Conservation (phyloP, 2,888 invertebrate species). For the Meliscaeva auricollis region DNA sequence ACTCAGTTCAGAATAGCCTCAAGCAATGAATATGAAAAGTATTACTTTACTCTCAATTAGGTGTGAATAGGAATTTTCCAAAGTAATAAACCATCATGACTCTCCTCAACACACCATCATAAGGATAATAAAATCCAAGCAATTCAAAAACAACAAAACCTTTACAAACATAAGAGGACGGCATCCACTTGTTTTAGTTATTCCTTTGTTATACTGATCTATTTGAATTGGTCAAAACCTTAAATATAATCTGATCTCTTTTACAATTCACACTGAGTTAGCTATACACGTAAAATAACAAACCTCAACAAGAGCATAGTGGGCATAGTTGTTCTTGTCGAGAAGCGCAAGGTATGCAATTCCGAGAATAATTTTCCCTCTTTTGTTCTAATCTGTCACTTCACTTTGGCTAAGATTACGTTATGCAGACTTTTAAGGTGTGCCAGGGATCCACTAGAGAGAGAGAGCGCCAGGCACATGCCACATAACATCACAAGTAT, state of each 20-base stretch:
- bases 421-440: constrained; percentile 30
- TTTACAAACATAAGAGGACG: not conserved
- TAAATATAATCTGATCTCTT: not conserved
- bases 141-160: not conserved
- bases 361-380: constrained; percentile 1
- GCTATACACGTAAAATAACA: not conserved
- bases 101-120: too few relatives aligned
- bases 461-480: not conserved
- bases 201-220: not conserved
- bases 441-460: not conserved
- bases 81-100: too few relatives aligned
- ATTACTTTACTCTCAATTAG: too few relatives aligned
- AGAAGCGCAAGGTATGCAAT: not conserved
- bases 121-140: too few relatives aligned
- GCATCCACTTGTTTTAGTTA: not conserved
- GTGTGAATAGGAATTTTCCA: too few relatives aligned
- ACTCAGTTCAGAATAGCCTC: too few relatives aligned
- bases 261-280: not conserved
- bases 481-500: not conserved
- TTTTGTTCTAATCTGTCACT: constrained; percentile 28
- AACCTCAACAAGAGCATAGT: not conserved
- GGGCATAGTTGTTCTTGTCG: not conserved
- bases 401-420: constrained; percentile 42
- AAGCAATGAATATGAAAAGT: too few relatives aligned
- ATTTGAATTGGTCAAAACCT: not conserved